Evolutionary conservation across 1,140 invertebrate genomes (phyloP), one percentile per base, ranked within the genome.

Genomic region (Dreissena polymorpha): DNA sequence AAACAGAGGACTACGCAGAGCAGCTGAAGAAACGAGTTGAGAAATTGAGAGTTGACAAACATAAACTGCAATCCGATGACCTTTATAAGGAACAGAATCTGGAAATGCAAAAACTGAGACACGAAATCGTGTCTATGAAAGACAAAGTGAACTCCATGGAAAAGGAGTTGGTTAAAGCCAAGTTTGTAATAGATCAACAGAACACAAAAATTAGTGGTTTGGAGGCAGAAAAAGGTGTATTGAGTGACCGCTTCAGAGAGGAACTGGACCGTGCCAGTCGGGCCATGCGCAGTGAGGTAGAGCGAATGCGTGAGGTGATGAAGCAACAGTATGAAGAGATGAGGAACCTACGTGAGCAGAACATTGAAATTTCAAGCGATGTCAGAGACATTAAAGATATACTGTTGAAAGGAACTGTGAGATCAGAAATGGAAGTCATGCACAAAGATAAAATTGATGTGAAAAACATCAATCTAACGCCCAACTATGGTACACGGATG

Each of bases 261-360:
- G 89, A 91, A 39, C 79, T 91, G 29, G 88, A 91, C 50, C 86
- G 88, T 64, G 90, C 88, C 8, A 83, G 89, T 13, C 84, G 85
- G 70, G 85, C 88, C 5, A 90, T 91, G 90, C 71, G 88, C 50
- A 85, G 86, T n/a, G 90, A 91, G 73, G 90, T 91, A 5, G 90
- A 91, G 68, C 75, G 90, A 39, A 91, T 89, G 88, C 77, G 90
- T 63, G 89, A 91, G 71, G 90, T 89, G 27, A 90, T 90, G 89
- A 86, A 87, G 67, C 87, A 88, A 73, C 89, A 90, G 69, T 89
- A 89, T 63, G 86, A 89, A 60, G 89, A 90, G 74, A 89, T 90
- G 89, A 86, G 86, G 64, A 87, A 86, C 29, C 73, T 90, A 18
- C 76, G 88, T 12, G 86, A 88, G 63, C 89, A 90, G 72, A 89